Evolutionary conservation across 2,797 vertebrate species (phyloP).

Genomic region (Eremophila alpestris): DNA sequence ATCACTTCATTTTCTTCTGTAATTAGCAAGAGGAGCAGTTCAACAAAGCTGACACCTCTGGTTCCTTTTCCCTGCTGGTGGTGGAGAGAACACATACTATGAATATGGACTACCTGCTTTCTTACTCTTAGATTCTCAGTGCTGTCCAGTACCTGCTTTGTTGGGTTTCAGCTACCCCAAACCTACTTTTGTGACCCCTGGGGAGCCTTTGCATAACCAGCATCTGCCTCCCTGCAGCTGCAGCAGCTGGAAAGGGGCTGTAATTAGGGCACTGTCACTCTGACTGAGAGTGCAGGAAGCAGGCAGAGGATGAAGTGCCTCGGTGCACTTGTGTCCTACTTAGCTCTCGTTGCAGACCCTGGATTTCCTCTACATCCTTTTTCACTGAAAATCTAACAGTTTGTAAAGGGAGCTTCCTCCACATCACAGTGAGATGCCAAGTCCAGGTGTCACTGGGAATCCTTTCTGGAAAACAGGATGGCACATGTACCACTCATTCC

Average conservation of each 20-base stretch:
- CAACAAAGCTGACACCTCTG: background rate
- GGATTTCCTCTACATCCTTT: background rate
- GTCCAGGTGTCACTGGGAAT: background rate
- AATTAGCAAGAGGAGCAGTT: background rate
- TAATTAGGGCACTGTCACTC: background rate
- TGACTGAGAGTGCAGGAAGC: background rate
- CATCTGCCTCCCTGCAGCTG: background rate
- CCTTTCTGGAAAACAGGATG: background rate
- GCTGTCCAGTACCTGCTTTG: background rate
- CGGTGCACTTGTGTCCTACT: background rate
- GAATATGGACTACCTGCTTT: background rate
- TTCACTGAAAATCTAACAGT: background rate
- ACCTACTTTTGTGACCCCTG: background rate
- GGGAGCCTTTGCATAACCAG: background rate
- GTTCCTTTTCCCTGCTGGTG: background rate
- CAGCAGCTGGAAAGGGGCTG: background rate
- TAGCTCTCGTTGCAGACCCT: background rate
- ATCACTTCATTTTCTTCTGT: background rate
- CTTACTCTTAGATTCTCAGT: background rate
- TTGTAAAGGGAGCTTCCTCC: background rate
- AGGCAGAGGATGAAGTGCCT: background rate
- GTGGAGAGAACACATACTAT: background rate
- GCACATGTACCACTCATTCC: background rate
- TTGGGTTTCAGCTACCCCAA: background rate
- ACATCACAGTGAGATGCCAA: background rate